These are phyloP conservation scores for Gymnogyps californianus DNA, from an alignment of 2,113 vertebrate species.

Conservation along the genomic window DNA sequence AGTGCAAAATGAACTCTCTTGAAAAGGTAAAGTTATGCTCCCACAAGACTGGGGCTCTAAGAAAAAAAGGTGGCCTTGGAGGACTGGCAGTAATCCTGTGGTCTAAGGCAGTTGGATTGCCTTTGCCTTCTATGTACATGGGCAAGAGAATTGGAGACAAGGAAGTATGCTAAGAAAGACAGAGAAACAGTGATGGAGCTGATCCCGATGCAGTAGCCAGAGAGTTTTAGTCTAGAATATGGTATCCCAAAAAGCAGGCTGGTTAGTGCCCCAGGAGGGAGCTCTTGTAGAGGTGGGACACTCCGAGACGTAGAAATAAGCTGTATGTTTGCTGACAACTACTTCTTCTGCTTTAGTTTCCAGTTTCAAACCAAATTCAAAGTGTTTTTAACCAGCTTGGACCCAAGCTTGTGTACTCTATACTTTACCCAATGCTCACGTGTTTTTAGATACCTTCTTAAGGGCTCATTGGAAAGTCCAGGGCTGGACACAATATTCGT, in stretches of 20 bases:
- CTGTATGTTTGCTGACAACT: neutral
- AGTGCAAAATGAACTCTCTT: neutral
- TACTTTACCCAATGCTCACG: neutral
- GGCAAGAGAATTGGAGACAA: neutral
- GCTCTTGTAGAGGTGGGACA: neutral
- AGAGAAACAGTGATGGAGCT: neutral
- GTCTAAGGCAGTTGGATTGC: neutral
- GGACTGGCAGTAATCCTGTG: neutral
- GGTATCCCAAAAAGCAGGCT: neutral
- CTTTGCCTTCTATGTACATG: rapidly evolving
- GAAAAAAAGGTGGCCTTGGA: neutral
- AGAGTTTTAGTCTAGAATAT: neutral
- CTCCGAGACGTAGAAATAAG: neutral
- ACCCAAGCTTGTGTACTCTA: neutral
- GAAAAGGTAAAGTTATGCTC: neutral
- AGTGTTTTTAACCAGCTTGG: neutral
- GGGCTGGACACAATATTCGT: neutral
- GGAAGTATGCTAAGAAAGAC: neutral
- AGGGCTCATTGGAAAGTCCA: neutral
- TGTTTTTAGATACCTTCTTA: neutral
- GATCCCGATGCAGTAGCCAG: neutral
- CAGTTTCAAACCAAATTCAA: neutral
- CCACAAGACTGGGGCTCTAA: neutral
- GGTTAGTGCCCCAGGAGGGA: neutral
- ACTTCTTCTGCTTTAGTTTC: neutral